Percentiles rank a stretch among this genome's conserved stretches.
Conservation (phyloP, 2,113 vertebrate species). For the Sapajus apella region DNA sequence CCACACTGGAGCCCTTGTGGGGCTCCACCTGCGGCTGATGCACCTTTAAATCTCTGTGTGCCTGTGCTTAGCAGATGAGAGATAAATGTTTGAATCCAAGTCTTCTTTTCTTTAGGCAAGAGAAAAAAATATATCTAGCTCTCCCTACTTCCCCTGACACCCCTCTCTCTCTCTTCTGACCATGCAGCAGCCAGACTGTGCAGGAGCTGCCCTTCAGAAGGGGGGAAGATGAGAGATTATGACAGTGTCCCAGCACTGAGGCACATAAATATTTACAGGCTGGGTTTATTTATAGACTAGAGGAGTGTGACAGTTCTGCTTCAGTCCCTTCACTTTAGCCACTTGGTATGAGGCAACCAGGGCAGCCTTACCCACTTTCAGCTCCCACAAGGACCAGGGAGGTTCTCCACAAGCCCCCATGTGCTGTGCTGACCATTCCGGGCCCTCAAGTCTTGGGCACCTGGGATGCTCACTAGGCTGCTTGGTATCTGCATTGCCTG, state of each 20-base stretch:
- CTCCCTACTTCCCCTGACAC: not conserved
- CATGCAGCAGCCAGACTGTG: no score
- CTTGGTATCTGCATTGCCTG: not conserved
- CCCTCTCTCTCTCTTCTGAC: not conserved
- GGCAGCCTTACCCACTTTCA: not conserved
- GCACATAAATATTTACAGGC: not conserved
- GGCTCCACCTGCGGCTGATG: not conserved
- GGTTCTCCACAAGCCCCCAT: not conserved
- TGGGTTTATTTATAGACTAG: not conserved
- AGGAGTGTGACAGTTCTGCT: not conserved
- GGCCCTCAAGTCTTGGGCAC: not conserved
- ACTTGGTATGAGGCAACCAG: fast-evolving
- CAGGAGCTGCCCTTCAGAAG: not conserved
- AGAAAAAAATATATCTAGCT: not conserved
- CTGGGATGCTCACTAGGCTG: not conserved
- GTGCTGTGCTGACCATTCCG: not conserved
- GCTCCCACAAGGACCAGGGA: not conserved
- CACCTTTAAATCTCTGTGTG: not conserved
- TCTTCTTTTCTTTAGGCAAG: not conserved
- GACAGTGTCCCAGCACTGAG: not conserved
- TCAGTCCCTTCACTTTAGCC: not conserved
- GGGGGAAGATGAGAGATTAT: not conserved
- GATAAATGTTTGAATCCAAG: not conserved
- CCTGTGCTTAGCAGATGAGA: not conserved
- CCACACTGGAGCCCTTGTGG: not conserved